These are phyloP conservation scores for Pycnomerus fuliginosus DNA, from an alignment of 2,888 invertebrate genomes.

Conservation along the genomic window DNA sequence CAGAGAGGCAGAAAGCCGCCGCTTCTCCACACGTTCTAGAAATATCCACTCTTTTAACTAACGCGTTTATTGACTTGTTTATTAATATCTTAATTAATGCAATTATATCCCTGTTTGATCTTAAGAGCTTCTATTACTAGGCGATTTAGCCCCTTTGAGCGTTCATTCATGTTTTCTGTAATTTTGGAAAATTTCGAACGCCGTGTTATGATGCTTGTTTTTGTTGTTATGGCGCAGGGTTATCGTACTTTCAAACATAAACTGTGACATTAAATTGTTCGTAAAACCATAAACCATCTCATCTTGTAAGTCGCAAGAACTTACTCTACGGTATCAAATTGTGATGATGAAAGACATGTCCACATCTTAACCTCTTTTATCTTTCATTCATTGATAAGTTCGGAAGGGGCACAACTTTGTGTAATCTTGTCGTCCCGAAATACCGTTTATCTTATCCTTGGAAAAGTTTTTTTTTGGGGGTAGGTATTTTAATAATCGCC, in stretches of 20 bases:
- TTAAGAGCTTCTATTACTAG: slow-evolving; percentile 2
- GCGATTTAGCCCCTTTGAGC: too few species aligned
- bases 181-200: too few species aligned
- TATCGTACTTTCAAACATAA: not conserved
- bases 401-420: too few species aligned
- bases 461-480: too few species aligned
- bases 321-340: too few species aligned
- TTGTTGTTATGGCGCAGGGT: too few species aligned
- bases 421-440: too few species aligned
- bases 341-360: not conserved
- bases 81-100: slow-evolving; percentile 37
- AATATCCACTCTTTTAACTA: slow-evolving; percentile 21
- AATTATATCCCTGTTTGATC: slow-evolving; percentile 27
- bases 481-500: too few species aligned
- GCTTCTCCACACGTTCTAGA: slow-evolving; percentile 12
- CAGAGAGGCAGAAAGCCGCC: not conserved
- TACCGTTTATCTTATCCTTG: too few species aligned
- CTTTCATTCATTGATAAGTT: not conserved
- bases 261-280: not conserved
- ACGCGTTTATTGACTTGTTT: slow-evolving; percentile 39
- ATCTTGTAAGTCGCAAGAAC: too few species aligned
- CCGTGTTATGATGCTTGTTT: too few species aligned
- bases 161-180: too few species aligned
- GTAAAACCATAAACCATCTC: not conserved
- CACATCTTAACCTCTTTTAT: not conserved